Base-by-base conservation (phyloP, 2,113 vertebrate species). In the Proterorhinus semilunaris region DNA sequence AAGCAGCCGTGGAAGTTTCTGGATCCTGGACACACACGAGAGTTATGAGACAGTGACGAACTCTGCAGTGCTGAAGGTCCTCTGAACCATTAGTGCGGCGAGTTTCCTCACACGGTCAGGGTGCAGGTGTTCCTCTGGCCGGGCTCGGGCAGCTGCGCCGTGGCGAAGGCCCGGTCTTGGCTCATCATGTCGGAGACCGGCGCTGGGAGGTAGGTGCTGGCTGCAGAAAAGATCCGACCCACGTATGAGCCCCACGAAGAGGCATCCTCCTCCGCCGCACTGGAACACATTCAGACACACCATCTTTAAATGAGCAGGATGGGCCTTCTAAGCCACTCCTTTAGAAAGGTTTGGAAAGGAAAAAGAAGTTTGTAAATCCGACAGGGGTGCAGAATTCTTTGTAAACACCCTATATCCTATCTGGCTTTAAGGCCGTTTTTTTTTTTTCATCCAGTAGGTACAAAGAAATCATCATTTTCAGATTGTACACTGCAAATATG, bases 141-240 rank as follows among this genome's bases (percentile, higher is more conserved):
- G 0, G 91, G 92, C 63, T 94, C 84, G 71, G 90, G 91, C 15
- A 98, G 90, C 54, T 96, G 95, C 50, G 96, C 96, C 0, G 95
- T 98, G 88, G 96, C 96, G 1, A 99, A 99, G 74, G 97, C 97
- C 47, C 96, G 90, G 90, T 98, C 96, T 91, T 99, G 97, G 84
- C 92, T 96, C 95, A 99, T 99, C 95, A 98, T 98, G 81, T 93
- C 96, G 0, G 96, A 96, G 45, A 99, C 96, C 88, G 95, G 96
- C 72, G 95, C 83, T 13, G 97, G 97, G 91, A 98, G 95, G 94
- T 98, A 98, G 93, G 94, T 98, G 90, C 95, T 95, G 7, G 97
- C 96, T 8, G 95, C 96, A 80, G 95, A 93, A 89, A 99, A 95
- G 96, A 99, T 94, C 92, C 95, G 97, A 0, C 97, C 96, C 88